Conservation (phyloP, 2,888 invertebrate species). For the Archips xylosteana region DNA sequence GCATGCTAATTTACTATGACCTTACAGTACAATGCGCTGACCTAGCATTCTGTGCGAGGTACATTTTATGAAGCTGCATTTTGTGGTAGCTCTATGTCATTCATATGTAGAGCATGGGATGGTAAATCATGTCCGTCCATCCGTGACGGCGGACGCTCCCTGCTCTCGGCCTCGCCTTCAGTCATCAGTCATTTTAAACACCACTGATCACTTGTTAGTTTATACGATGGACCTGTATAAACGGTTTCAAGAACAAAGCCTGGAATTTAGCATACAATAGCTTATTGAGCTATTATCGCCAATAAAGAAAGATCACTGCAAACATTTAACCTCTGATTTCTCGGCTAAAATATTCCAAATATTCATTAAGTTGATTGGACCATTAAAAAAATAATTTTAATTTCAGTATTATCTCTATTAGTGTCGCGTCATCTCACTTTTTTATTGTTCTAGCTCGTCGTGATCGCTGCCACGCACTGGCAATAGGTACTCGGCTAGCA, state of each 20-base stretch:
- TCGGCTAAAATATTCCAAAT: background rate
- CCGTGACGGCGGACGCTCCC: background rate
- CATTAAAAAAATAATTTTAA: background rate
- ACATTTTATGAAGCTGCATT: background rate
- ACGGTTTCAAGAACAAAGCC: background rate
- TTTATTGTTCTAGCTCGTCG: background rate
- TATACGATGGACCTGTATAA: background rate
- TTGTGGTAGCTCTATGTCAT: background rate
- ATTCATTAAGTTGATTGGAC: background rate
- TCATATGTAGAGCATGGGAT: background rate
- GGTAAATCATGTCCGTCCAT: background rate
- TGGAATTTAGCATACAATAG: background rate
- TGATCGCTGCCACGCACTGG: background rate
- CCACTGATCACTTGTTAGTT: background rate
- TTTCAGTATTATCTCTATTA: background rate
- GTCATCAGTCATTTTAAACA: background rate
- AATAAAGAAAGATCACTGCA: background rate
- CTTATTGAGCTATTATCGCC: slow-evolving; percentile 1
- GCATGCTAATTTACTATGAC: background rate
- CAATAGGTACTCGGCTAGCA: background rate
- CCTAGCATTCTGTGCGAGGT: slow-evolving; percentile 1
- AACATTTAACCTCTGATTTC: background rate
- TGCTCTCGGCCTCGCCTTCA: slow-evolving; percentile 3
- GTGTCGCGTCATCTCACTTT: background rate
- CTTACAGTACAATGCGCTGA: slow-evolving; percentile 9